Conservation (phyloP, 2,113 vertebrate species). For the Cheirogaleus medius region DNA sequence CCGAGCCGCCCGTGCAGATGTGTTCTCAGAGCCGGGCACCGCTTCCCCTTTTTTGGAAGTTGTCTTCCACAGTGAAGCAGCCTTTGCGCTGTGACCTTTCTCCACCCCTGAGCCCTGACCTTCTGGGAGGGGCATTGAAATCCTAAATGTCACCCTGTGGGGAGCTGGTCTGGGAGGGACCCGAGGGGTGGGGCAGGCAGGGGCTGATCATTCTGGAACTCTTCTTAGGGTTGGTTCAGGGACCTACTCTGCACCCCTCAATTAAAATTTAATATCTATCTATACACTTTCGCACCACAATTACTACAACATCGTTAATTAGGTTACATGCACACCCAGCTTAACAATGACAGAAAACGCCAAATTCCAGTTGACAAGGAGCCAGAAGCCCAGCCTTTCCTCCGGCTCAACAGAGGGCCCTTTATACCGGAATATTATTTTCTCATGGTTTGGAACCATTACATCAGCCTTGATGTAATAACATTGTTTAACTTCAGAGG, state of each 20-base stretch:
- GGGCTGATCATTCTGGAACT: slow-evolving; percentile 22
- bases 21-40: background rate
- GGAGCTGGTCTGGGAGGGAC: slow-evolving; percentile 55
- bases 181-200: background rate
- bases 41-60: background rate
- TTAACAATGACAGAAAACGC: slow-evolving; percentile 69
- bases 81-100: background rate
- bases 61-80: background rate
- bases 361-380: slow-evolving; percentile 76
- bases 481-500: slow-evolving; percentile 85
- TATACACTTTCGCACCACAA: background rate
- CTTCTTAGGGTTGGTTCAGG: slow-evolving; percentile 15
- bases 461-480: slow-evolving; percentile 87
- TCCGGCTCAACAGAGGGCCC: slow-evolving; percentile 78
- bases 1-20: background rate
- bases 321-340: slow-evolving; percentile 42
- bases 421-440: slow-evolving; percentile 83
- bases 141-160: slow-evolving; percentile 57
- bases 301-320: slow-evolving; percentile 61
- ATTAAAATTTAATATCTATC: slow-evolving; percentile 63
- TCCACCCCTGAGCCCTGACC: slow-evolving; percentile 64
- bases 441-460: slow-evolving; percentile 85
- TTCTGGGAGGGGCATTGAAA: slow-evolving; percentile 57
- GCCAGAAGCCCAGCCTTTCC: slow-evolving; percentile 76
- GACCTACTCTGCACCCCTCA: slow-evolving; percentile 27